These are phyloP conservation scores for Glossosoma conforme DNA, from an alignment of 1,140 invertebrate genomes.

Conservation along the genomic window DNA sequence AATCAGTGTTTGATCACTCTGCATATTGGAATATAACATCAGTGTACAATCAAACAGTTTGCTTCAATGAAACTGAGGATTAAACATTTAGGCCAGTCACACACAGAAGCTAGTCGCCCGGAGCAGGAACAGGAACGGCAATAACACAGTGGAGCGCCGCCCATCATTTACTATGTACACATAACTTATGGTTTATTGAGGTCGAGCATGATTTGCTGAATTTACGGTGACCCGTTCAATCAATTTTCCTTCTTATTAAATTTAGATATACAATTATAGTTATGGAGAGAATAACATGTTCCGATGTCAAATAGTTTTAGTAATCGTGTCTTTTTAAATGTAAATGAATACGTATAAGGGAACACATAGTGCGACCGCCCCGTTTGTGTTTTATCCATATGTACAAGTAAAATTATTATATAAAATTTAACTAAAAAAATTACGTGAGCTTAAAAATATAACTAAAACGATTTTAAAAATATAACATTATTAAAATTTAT, in stretches of 20 bases:
- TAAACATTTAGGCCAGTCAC: constrained; percentile 16
- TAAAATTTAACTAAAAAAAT: too few relatives aligned
- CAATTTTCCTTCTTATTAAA: constrained; percentile 26
- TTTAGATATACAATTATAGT: constrained; percentile 30
- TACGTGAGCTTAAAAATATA: too few relatives aligned
- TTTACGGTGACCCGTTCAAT: constrained; percentile 23
- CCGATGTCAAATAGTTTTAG: constrained; percentile 17
- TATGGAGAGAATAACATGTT: constrained; percentile 30
- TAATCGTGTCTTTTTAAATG: constrained; percentile 16
- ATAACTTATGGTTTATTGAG: constrained; percentile 30
- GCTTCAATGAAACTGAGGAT: neutral
- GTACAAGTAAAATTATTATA: too few relatives aligned
- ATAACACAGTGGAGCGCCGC: constrained; percentile 22
- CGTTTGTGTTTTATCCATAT: too few relatives aligned
- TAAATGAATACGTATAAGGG: constrained; percentile 20
- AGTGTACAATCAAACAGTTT: constrained; percentile 11
- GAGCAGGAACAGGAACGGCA: constrained; percentile 12
- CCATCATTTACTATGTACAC: constrained; percentile 25
- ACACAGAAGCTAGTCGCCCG: neutral
- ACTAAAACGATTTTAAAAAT: too few relatives aligned
- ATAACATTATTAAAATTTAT: too few relatives aligned
- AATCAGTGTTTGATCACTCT: neutral
- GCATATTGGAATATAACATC: neutral
- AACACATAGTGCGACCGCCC: constrained; percentile 19
- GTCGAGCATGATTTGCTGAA: constrained; percentile 26